Conservation (phyloP, 2,113 vertebrate genomes). For the Carettochelys insculpta region DNA sequence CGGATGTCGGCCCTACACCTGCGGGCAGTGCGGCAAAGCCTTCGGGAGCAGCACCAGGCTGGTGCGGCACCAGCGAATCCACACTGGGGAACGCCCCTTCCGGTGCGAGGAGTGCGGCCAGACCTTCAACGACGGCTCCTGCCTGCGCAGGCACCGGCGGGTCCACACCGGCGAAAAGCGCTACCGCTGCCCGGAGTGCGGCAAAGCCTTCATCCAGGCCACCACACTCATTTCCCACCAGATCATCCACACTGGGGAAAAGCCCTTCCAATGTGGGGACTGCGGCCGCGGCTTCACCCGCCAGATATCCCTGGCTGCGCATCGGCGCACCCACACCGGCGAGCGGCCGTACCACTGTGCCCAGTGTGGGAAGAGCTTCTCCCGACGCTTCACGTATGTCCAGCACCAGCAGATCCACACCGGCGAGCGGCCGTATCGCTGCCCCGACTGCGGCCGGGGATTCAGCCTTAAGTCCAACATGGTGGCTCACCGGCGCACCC, state of each 20-base stretch:
- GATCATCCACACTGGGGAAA: background rate
- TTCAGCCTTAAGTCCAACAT: background rate
- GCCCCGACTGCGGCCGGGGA: background rate
- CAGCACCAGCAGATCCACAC: background rate
- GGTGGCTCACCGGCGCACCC: background rate
- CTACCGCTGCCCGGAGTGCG: background rate
- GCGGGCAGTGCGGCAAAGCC: background rate
- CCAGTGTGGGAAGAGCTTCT: background rate
- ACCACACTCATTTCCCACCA: background rate
- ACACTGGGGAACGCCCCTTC: background rate
- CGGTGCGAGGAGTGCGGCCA: background rate
- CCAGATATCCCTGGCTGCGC: background rate
- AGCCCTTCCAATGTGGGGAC: background rate
- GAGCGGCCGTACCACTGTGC: background rate
- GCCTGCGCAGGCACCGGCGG: background rate
- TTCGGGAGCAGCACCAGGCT: background rate
- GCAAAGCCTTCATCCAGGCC: background rate
- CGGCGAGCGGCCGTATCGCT: background rate
- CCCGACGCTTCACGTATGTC: background rate
- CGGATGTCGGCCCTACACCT: background rate
- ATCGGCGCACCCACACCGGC: background rate
- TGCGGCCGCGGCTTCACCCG: conserved; percentile 12
- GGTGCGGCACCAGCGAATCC: background rate
- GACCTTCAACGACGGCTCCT: background rate
- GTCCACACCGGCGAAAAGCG: background rate